Evolutionary conservation across 1,140 invertebrate species (phyloP), one percentile per base, ranked within the genome.

Genomic region (Bombus terrestris): DNA sequence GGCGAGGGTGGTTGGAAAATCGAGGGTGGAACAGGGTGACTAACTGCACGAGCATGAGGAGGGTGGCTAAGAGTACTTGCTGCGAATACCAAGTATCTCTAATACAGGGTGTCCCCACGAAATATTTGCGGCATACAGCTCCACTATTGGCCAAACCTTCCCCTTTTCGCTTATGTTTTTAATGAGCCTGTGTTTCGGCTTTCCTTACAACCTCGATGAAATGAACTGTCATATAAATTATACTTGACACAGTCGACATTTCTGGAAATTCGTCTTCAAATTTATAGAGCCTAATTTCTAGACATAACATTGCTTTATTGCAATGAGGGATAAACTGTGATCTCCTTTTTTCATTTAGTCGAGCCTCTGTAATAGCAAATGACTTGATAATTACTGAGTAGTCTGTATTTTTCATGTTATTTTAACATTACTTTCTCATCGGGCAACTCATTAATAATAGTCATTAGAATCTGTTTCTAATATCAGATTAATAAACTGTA

Each of bases 11-110:
- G 89, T 90, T 81, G 87, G 90, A 88, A 89, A 92, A 89, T 88
- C 78, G 88, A 91, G 91, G 92, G 92, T 92, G 78, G 89, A 92
- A 85, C 85, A 91, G 92, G 91, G 88, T 93, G 92, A 93, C 92
- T 93, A 93, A 93, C 92, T 91, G 87, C 43, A 87, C 86, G 75
- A 87, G 91, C 83, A 89, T 53, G 86, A 86, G 66, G 68, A 91
- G 86, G 92, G 92, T 89, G 86, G 86, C 88, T 89, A 74, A 84
- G 90, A 88, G 89, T 92, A 89, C 90, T 89, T 91, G 88, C 83
- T 88, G 74, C 87, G 90, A 92, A 93, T 91, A 91, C 92, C 89
- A 87, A 91, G 89, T 89, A 82, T 87, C 86, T 89, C 85, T 90
- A 81, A 90, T 91, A 91, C 79, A 77, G 88, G 85, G 88, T 89